Evolutionary conservation across 2,888 invertebrate genomes (phyloP).

Genomic region (Lycophotia porphyrea): DNA sequence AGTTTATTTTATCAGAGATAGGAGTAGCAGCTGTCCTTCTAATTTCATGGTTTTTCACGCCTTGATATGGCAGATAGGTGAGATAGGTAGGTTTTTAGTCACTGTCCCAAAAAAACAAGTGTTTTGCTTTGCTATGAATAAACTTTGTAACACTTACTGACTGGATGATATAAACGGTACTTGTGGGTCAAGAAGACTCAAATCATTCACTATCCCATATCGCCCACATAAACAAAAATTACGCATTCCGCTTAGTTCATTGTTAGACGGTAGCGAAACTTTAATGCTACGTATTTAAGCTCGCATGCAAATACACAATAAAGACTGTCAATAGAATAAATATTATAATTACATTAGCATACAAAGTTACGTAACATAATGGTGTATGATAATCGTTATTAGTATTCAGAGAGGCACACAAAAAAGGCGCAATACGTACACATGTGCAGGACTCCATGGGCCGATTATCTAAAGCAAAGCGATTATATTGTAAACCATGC

Average conservation of each 20-base stretch:
- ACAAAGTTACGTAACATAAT: conserved; percentile 65
- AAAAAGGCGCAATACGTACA: conserved; percentile 68
- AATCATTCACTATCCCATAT: conserved; percentile 3
- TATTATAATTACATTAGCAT: conserved; percentile 65
- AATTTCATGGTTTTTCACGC: conserved; percentile 33
- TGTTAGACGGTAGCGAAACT: conserved; percentile 17
- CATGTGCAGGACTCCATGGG: conserved; percentile 65
- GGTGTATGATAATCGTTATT: conserved; percentile 62
- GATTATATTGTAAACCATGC: conserved; percentile 77
- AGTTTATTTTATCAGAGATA: conserved; percentile 23
- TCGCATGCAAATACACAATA: conserved; percentile 28
- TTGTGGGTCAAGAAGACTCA: conserved; percentile 12
- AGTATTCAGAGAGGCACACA: conserved; percentile 67
- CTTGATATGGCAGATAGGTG: neutral
- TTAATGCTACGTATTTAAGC: neutral
- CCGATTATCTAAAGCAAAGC: conserved; percentile 73
- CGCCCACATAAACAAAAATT: conserved; percentile 6
- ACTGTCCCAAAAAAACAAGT: neutral
- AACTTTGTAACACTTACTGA: conserved; percentile 20
- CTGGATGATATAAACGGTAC: conserved; percentile 13
- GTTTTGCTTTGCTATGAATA: conserved; percentile 19
- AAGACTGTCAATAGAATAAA: conserved; percentile 38
- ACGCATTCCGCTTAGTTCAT: conserved; percentile 1
- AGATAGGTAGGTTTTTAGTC: too few relatives aligned
- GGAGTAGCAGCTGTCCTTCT: conserved; percentile 30